These are phyloP conservation scores for Kradibia gibbosae DNA, from an alignment of 1,140 invertebrate species.

Conservation along the genomic window DNA sequence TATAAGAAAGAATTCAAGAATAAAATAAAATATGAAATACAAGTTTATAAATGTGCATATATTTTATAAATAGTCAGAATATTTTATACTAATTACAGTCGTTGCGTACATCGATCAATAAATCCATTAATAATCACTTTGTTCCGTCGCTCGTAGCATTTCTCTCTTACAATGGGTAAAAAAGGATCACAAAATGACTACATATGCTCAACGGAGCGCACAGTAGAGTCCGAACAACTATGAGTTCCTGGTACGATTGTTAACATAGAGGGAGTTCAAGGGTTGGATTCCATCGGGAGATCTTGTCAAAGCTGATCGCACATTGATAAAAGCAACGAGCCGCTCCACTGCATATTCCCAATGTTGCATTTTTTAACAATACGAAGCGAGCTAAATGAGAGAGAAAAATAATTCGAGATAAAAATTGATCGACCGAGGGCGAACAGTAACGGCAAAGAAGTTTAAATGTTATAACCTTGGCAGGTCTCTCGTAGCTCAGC, in stretches of 20 bases:
- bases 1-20: no score
- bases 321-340: constrained; percentile 23
- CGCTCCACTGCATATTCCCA: neutral
- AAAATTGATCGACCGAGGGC: neutral
- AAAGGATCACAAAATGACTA: neutral
- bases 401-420: neutral
- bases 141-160: neutral
- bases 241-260: neutral
- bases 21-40: no score
- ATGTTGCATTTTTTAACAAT: neutral
- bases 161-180: neutral
- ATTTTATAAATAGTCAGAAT: no score
- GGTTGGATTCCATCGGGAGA: neutral
- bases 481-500: neutral
- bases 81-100: no score
- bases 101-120: neutral
- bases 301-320: constrained; percentile 24
- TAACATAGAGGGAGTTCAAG: neutral
- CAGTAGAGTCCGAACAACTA: neutral
- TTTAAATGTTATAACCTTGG: constrained; percentile 6
- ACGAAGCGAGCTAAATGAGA: no score
- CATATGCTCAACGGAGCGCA: neutral
- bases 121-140: neutral
- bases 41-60: no score
- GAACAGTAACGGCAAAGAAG: neutral